Evolutionary conservation across 2,797 vertebrate species (phyloP).

Genomic region (Aeoliscus strigatus): DNA sequence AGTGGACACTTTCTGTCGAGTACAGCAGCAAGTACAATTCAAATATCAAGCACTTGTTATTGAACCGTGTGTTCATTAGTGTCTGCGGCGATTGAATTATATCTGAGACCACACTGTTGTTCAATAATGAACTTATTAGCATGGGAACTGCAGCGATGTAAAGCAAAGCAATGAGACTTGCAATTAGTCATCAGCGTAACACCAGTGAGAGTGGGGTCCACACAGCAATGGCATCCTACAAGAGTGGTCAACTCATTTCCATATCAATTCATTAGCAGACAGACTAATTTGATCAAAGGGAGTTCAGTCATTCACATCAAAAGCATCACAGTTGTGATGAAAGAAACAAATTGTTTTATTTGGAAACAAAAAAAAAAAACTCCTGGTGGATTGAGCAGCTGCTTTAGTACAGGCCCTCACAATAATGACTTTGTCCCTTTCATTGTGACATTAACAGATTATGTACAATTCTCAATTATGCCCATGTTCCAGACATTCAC

Average conservation of each 20-base stretch:
- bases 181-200: conserved; percentile 60
- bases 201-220: conserved; percentile 56
- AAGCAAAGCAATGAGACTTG: conserved; percentile 63
- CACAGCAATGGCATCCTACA: conserved; percentile 46
- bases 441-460: too few species aligned
- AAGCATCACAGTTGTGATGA: too few species aligned
- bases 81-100: conserved; percentile 69
- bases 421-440: too few species aligned
- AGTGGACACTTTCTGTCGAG: conserved; percentile 27
- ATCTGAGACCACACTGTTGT: conserved; percentile 61
- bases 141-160: conserved; percentile 56
- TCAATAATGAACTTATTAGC: conserved; percentile 74
- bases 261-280: conserved; percentile 67
- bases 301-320: too few species aligned
- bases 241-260: conserved; percentile 71
- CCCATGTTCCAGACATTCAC: too few species aligned
- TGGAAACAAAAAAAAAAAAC: conserved; percentile 48
- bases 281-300: conserved; percentile 60
- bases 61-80: conserved; percentile 58
- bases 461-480: too few species aligned
- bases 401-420: too few species aligned
- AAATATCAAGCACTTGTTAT: conserved; percentile 54
- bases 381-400: too few species aligned
- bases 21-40: conserved; percentile 34
- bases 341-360: too few species aligned